Evolutionary conservation across 2,888 invertebrate species (phyloP).

Genomic region (Papilio gigon): DNA sequence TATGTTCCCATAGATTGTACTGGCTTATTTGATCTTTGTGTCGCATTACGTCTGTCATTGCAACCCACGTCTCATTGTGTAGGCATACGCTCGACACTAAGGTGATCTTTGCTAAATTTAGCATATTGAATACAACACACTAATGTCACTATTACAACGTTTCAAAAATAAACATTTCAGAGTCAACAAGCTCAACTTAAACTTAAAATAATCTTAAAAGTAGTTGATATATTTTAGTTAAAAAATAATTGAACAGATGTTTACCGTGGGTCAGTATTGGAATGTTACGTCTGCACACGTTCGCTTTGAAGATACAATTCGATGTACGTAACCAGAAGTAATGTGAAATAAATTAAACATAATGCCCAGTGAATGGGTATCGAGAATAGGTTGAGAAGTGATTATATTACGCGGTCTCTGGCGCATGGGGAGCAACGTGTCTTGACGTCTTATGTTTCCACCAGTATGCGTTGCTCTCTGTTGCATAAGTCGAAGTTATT

Average conservation of each 20-base stretch:
- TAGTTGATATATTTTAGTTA: too few relatives aligned
- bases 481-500: neutral
- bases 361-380: constrained; percentile 26
- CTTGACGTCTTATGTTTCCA: constrained; percentile 16
- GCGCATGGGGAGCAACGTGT: constrained; percentile 29
- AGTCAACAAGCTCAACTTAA: too few relatives aligned
- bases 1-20: constrained; percentile 4
- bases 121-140: constrained; percentile 4
- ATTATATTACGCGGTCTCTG: constrained; percentile 18
- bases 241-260: neutral
- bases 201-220: too few relatives aligned
- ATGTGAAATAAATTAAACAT: constrained; percentile 34
- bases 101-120: constrained; percentile 26
- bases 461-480: neutral
- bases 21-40: constrained; percentile 27
- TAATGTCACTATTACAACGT: constrained; percentile 4
- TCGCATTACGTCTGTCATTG: constrained; percentile 1
- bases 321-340: constrained; percentile 10
- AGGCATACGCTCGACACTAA: constrained; percentile 8
- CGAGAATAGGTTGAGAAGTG: constrained; percentile 23
- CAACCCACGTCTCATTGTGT: constrained; percentile 14
- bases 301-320: constrained; percentile 12
- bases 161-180: constrained; percentile 1
- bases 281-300: neutral
- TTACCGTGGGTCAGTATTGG: neutral